phyloP scores from a whole-genome alignment of 2,797 vertebrate genomes.

The Scyliorhinus canicula region DNA sequence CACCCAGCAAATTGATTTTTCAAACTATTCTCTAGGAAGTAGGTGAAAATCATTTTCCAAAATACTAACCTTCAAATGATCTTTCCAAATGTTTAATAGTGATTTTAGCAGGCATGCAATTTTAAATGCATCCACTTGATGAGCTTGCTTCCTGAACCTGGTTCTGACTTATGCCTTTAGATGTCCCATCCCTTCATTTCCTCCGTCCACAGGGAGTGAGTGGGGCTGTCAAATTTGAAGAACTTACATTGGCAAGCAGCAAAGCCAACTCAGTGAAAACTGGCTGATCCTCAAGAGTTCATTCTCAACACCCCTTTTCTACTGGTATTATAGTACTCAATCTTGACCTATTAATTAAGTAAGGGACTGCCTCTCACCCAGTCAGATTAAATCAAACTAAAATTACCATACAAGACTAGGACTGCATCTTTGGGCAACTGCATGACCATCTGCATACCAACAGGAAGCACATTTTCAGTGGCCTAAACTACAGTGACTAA shows the following conservation, averaged over 20 bases:
- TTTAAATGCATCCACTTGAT: not conserved
- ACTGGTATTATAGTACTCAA: not conserved
- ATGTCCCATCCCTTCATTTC: too few species aligned
- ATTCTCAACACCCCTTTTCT: not conserved
- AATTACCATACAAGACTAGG: not conserved
- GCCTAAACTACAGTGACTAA: not conserved
- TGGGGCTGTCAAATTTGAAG: not conserved
- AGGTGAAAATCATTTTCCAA: not conserved
- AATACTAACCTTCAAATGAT: not conserved
- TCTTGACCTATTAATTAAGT: not conserved
- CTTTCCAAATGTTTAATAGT: not conserved
- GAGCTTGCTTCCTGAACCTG: not conserved
- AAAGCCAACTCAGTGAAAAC: too few species aligned
- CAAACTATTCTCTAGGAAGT: not conserved
- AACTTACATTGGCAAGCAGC: not conserved
- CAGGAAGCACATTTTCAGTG: not conserved
- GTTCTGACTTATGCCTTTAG: not conserved
- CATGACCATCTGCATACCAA: not conserved
- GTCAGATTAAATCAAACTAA: not conserved
- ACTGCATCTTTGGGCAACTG: not conserved
- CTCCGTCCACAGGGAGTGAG: not conserved
- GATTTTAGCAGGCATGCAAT: not conserved
- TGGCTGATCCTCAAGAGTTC: not conserved
- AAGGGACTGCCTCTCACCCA: not conserved
- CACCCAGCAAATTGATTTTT: not conserved